Percentiles rank a stretch among this genome's conserved stretches.
phyloP scores from a whole-genome alignment of 1,140 invertebrate genomes.

The fruit fly (Drosophila melanogaster) region DNA sequence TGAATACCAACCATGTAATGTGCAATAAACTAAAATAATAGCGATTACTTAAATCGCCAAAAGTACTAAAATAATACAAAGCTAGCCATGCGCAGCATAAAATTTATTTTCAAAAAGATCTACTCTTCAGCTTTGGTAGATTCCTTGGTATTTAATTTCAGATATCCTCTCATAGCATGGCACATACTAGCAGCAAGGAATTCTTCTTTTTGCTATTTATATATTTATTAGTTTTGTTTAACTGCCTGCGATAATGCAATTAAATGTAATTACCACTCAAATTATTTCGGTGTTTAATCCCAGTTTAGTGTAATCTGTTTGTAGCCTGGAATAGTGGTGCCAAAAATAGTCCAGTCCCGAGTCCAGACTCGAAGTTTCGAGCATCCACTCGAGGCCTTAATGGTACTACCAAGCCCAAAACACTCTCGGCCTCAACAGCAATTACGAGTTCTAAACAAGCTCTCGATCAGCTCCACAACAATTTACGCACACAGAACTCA shows the following conservation, averaged over 20 bases:
- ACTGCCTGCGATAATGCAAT: too few relatives aligned
- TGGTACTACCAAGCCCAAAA: conserved; percentile 38
- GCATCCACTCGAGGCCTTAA: conserved; percentile 11
- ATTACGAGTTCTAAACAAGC: conserved; percentile 46
- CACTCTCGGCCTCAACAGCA: conserved; percentile 34
- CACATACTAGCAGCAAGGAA: not conserved
- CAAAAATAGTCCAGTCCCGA: conserved; percentile 15
- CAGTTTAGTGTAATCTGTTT: too few relatives aligned
- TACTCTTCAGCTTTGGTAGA: too few relatives aligned
- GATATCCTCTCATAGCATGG: not conserved
- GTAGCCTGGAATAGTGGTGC: not conserved
- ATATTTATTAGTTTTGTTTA: too few relatives aligned
- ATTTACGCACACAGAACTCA: conserved; percentile 34
- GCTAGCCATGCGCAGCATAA: not conserved
- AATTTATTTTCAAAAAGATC: too few relatives aligned
- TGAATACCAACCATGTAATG: conserved; percentile 8
- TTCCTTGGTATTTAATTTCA: too few relatives aligned
- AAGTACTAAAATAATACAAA: not conserved
- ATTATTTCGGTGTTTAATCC: too few relatives aligned
- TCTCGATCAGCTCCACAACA: conserved; percentile 22
- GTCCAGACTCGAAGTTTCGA: conserved; percentile 15
- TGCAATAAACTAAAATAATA: conserved; percentile 14
- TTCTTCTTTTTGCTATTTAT: too few relatives aligned
- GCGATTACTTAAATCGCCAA: too few relatives aligned
- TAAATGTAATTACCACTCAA: too few relatives aligned